A percentile compares a stretch with the other conserved stretches of the same genome.
Evolutionary conservation across 1,140 invertebrate genomes (phyloP).

Genomic region (Himalopsyche phryganea): DNA sequence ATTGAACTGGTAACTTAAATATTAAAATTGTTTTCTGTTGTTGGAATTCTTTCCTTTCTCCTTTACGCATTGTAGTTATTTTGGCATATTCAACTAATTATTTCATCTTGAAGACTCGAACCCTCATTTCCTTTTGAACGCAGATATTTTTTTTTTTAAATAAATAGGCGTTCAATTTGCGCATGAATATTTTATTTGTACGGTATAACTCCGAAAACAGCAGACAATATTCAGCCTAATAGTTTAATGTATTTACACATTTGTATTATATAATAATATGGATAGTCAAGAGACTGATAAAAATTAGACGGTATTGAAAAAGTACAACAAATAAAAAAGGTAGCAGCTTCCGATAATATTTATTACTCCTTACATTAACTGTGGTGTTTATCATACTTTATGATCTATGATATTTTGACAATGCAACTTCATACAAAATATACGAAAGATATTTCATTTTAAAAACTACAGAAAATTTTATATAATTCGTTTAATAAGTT

Average conservation of each 20-base stretch:
- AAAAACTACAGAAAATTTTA: no score
- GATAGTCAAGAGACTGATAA: constrained; percentile 8
- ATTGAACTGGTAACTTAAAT: neutral
- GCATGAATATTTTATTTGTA: constrained; percentile 34
- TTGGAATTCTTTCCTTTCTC: neutral
- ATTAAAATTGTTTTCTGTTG: neutral
- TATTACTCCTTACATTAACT: neutral
- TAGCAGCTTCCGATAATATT: constrained; percentile 2
- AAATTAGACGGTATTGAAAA: constrained; percentile 1
- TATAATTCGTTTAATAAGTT: no score
- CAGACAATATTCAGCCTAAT: constrained; percentile 31
- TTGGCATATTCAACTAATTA: no score
- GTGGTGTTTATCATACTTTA: neutral
- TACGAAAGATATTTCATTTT: no score
- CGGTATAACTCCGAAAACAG: constrained; percentile 33
- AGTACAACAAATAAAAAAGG: constrained; percentile 5
- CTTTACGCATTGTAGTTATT: no score
- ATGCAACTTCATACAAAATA: neutral
- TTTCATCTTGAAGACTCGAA: neutral
- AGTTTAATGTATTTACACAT: constrained; percentile 26
- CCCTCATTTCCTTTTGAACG: neutral
- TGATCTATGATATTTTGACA: constrained; percentile 4
- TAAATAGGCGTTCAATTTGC: constrained; percentile 8
- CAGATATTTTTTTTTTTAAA: neutral
- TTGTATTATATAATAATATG: constrained; percentile 9